phyloP scores from a whole-genome alignment of 2,113 vertebrate genomes.

The Anser brachyrhynchus region DNA sequence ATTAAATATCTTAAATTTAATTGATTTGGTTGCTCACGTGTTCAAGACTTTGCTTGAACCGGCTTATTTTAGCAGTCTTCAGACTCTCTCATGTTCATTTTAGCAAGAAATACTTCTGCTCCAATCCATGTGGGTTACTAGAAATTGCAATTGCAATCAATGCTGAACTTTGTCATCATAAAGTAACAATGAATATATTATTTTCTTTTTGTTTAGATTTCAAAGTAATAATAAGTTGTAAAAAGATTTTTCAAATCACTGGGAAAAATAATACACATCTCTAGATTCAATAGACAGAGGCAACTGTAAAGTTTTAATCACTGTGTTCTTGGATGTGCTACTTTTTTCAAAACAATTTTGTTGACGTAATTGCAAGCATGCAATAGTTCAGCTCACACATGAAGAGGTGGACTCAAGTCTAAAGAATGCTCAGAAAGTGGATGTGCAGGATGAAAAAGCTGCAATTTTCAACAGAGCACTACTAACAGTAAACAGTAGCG shows the following conservation, averaged over 20 bases:
- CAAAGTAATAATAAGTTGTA: neutral
- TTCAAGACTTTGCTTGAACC: neutral
- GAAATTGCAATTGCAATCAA: neutral
- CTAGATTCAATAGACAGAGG: neutral
- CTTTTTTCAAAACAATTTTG: neutral
- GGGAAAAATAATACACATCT: neutral
- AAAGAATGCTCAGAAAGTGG: neutral
- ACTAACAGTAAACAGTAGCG: neutral
- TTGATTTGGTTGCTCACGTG: neutral
- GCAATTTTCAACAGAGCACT: neutral
- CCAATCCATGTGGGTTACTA: neutral
- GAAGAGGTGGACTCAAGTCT: neutral
- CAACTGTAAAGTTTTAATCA: neutral
- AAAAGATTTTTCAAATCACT: neutral
- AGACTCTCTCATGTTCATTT: neutral
- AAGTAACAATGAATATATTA: neutral
- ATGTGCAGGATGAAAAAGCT: neutral
- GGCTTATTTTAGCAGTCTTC: neutral
- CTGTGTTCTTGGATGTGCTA: accelerated
- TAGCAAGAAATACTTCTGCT: neutral
- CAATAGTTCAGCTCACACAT: neutral
- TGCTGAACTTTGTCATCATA: neutral
- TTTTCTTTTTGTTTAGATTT: neutral
- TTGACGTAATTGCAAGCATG: neutral
- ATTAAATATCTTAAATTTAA: neutral